A percentile compares a stretch with the other conserved stretches of the same genome.
Conservation (phyloP, 2,113 vertebrate species). For the Psophia crepitans region DNA sequence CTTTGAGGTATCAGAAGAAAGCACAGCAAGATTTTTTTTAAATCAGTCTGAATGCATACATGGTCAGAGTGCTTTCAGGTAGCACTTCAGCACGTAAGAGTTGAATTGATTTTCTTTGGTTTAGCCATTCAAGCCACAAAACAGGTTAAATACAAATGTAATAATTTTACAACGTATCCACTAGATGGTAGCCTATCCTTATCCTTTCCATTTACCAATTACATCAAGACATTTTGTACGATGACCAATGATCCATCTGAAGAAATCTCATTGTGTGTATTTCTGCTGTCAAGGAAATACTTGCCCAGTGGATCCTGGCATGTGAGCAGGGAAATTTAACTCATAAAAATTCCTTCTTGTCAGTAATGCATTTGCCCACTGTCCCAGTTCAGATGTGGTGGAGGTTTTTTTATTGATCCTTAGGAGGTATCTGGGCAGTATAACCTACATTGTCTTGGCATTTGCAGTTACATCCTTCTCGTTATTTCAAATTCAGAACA, state of each 20-base stretch:
- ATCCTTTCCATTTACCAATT: conserved; percentile 27
- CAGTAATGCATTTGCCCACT: neutral
- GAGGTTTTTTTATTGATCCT: neutral
- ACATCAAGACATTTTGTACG: neutral
- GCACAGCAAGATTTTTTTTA: conserved; percentile 37
- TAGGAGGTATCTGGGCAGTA: neutral
- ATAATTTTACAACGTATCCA: conserved; percentile 45
- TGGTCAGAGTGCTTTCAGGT: conserved; percentile 47
- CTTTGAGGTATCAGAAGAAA: conserved; percentile 51
- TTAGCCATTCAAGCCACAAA: conserved; percentile 51
- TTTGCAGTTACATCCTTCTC: neutral
- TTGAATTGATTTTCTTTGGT: conserved; percentile 12
- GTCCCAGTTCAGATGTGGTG: neutral
- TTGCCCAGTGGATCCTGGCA: neutral
- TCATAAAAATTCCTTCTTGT: neutral
- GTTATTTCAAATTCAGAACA: neutral
- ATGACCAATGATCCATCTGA: neutral
- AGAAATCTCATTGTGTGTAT: conserved; percentile 19
- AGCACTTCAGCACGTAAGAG: neutral
- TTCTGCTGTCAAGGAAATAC: conserved; percentile 1
- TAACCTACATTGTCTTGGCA: neutral
- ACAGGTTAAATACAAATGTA: conserved; percentile 9
- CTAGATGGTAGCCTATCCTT: conserved; percentile 74
- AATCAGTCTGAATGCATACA: conserved; percentile 24
- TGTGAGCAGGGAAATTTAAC: neutral